Base-by-base conservation (phyloP, 2,797 vertebrate species). In the Taenioides sp. region DNA sequence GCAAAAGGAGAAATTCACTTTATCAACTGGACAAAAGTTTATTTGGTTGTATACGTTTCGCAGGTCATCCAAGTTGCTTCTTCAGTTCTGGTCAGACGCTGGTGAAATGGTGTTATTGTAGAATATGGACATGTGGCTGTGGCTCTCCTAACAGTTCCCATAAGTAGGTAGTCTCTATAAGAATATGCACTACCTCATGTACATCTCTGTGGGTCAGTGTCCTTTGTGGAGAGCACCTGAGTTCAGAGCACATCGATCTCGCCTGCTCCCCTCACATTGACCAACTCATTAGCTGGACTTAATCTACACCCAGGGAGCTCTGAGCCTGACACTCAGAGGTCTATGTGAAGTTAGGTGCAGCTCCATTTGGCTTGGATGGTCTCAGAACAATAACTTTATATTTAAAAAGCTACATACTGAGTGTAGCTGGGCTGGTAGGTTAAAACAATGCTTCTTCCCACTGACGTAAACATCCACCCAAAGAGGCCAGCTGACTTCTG, bases 401-500 rank as follows among this genome's bases (percentile, higher is more conserved):
- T 67, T 50, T 49, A 65, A 69, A 25, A n/a, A 54, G 22, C 66
- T 40, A 22, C 47, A 78, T 55, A 64, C 47, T 69, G 57, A 82
- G 75, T 80, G 71, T 73, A 65, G 73, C 67, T 71, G 69, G 66
- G 52, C 79, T 59, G 86, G 73, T 88, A 65, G 90, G 92, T 92
- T 91, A 93, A 94, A 93, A 93, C 92, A 95, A 94, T 93, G 93
- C 88, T 86, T 82, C 81, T 79, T 83, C 91, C 92, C 84, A 91
- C 91, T 83, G 82, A 74, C 72, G 92, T 91, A 93, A 93, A 93
- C 91, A 90, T 90, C 84, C 91, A 88, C 88, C 84, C 84, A 93
- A 90, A 91, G 90, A 80, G 83, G 88, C 83, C 82, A 4, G 76
- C 43, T 47, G 43, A 47, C 43, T 47, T 47, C 43, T 47, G 43